Evolutionary conservation across 2,888 invertebrate genomes (phyloP), one percentile per base, ranked within the genome.

Genomic region (Automeris io): DNA sequence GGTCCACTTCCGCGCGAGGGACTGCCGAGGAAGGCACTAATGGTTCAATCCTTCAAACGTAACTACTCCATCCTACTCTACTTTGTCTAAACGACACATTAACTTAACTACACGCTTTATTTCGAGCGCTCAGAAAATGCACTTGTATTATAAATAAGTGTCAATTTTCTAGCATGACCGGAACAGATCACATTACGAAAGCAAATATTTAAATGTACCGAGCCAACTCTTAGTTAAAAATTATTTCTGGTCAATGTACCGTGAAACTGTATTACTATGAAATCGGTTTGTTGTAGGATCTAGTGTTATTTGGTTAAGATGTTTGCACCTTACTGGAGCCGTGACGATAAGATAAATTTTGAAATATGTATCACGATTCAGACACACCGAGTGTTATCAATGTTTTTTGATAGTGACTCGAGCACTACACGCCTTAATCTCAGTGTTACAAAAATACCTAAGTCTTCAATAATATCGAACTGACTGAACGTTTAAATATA

Each of bases 271-370:
- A 49, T 46, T 48, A 41, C 47, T 46, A 39, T 49, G 41, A 50
- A 49, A 43, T 54, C 53, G 46, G 45, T 41, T 43, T 51, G 43
- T 47, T 51, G 45, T 57, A 49, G 29, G n/a, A 54, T 49, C 46
- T 61, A 57, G 39, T 53, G 39, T 24, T 64, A 47, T 75, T 78
- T 75, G 52, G 50, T 54, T 49, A 64, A 67, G 64, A 68, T 71
- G 65, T 78, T 77, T 77, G 65, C 71, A 69, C 76, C 61, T 67
- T 54, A 57, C 60, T 54, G 48, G 58, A 60, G 62, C 58, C 55
- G 45, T 39, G 40, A 36, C 13, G 81, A 81, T 82, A 80, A 81
- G 81, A 80, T 78, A 77, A 68, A 61, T 71, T 73, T 68, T 62
- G 57, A 78, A 70, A 66, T 66, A 64, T 66, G 61, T 77, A 69